phyloP scores from a whole-genome alignment of 1,140 invertebrate species.

The Eumaeus atala region DNA sequence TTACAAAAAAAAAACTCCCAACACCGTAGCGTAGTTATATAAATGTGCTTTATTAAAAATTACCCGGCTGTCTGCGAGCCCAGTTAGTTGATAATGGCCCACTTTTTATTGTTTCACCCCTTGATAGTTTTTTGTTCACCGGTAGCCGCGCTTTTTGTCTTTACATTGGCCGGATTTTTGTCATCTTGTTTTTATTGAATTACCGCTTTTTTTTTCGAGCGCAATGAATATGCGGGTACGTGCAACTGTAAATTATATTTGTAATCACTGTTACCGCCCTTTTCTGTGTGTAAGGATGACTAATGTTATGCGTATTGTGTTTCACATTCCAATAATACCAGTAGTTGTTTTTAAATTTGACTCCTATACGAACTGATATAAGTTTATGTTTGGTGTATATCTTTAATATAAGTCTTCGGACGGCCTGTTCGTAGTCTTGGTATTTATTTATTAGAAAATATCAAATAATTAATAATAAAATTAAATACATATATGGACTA shows the following conservation, averaged over 20 bases:
- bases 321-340: too few species aligned
- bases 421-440: too few species aligned
- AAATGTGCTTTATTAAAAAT: conserved; percentile 59
- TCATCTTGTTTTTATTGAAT: conserved; percentile 71
- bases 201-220: conserved; percentile 66
- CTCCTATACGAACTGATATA: too few species aligned
- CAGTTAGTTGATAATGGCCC: conserved; percentile 52
- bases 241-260: conserved; percentile 54
- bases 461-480: too few species aligned
- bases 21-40: conserved; percentile 27
- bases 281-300: conserved; percentile 25
- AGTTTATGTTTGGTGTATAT: too few species aligned
- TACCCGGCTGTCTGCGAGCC: conserved; percentile 54
- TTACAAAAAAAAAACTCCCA: conserved; percentile 6
- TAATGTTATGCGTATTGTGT: too few species aligned
- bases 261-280: conserved; percentile 44
- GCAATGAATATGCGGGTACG: conserved; percentile 66
- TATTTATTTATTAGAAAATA: too few species aligned
- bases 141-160: conserved; percentile 42
- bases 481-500: too few species aligned
- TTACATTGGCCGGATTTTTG: conserved; percentile 63
- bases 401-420: too few species aligned
- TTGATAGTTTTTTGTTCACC: conserved; percentile 45
- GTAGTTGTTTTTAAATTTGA: too few species aligned
- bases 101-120: conserved; percentile 65